Conservation (phyloP, 2,113 vertebrate genomes). For the Motacilla tschutschensis region DNA sequence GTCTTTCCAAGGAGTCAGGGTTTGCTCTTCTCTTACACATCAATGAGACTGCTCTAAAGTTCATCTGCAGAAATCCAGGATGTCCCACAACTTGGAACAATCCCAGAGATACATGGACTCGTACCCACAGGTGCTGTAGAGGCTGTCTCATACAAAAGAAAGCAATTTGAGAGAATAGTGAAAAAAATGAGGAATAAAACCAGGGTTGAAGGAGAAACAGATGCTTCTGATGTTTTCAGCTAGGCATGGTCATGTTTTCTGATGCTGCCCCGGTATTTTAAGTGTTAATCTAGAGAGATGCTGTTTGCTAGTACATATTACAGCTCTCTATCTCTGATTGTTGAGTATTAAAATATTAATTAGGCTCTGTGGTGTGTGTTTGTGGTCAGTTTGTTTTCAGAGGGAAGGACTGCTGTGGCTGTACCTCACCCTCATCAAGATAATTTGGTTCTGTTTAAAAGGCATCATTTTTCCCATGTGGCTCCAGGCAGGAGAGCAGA, state of each 20-base stretch:
- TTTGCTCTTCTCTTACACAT: not conserved
- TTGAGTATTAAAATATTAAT: not conserved
- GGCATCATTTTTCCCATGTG: not conserved
- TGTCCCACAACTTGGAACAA: not conserved
- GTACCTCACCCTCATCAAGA: not conserved
- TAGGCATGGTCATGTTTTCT: not conserved
- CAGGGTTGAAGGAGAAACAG: not conserved
- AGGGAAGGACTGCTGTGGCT: not conserved
- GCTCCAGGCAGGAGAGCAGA: not conserved
- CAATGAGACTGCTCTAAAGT: not conserved
- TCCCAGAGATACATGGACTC: not conserved
- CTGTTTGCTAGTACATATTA: not conserved
- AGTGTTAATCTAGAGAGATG: not conserved
- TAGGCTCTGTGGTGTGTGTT: not conserved
- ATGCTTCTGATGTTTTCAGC: not conserved
- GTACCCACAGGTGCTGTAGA: not conserved
- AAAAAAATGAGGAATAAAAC: not conserved
- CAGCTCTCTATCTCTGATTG: not conserved
- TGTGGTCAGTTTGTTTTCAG: not conserved
- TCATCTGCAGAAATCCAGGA: not conserved
- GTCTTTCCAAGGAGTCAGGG: not conserved
- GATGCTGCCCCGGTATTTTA: not conserved
- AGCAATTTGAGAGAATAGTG: not conserved
- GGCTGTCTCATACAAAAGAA: not conserved
- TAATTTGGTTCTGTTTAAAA: not conserved